Base-by-base conservation (phyloP, 1,140 invertebrate species). In the Neodiprion lecontei region DNA sequence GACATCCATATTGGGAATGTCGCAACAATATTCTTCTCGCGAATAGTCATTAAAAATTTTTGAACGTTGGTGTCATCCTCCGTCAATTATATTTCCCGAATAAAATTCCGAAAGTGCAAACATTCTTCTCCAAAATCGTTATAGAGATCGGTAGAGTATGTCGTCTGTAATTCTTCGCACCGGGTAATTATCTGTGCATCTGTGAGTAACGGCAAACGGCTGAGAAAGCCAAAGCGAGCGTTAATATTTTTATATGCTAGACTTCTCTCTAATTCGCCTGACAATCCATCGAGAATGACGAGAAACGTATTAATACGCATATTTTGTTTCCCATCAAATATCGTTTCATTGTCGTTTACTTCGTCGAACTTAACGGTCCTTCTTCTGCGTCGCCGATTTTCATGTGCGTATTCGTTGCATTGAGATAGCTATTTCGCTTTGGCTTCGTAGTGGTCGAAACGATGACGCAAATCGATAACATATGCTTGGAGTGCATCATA, bases 71-170 rank as follows among this genome's bases (percentile, higher is more conserved):
- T 72, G 0, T 72, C 21, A 72, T 48, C 12, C 53, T 72, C 61
- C 17, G 72, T 10, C 21, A 72, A 53, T 14, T 72, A 1, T 11
- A 72, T 72, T 40, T 72, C 72, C 72, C 11, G 21, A 14, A 72
- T 67, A n/a, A 72, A 72, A 23, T 72, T 28, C 50, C 40, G 72
- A 48, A 66, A 72, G 40, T 72, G 53, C 17, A 72, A 23, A 67
- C 72, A 72, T 72, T 72, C 61, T 66, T 72, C 72, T 9, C 49
- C 53, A 67, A 72, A 72, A 72, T 67, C 72, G 9, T 72, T 21
- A n/a, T 48, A 14, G 53, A 72, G 53, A 48, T 72, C 72, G 7
- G 61, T 72, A 11, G 23, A 66, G 61, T 72, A 72, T 40, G 50
- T 23, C 17, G 1, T 67, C n/a, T 53, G 72, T 53, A 72, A 67